Percentiles rank a stretch among this genome's conserved stretches.
Evolutionary conservation across 2,797 vertebrate genomes (phyloP).

Genomic region (Microctenopoma stevenorrisi): DNA sequence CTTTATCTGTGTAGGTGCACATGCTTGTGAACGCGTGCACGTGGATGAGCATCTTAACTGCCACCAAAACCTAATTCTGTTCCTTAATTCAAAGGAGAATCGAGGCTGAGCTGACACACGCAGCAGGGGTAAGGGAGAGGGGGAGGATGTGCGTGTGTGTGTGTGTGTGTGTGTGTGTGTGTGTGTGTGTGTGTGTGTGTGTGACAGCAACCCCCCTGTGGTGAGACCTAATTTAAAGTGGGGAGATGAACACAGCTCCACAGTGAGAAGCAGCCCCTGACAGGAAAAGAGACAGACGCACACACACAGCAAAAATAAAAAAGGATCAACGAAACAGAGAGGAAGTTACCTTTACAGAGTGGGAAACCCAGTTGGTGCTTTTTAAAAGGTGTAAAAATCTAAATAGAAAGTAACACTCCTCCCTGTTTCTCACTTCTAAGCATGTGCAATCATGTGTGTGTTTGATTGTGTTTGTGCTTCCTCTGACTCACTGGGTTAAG

Average conservation of each 20-base stretch:
- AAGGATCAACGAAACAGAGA: slow-evolving; percentile 45
- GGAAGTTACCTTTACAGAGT: slow-evolving; percentile 51
- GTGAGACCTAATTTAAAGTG: slow-evolving; percentile 82
- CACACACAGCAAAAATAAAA: slow-evolving; percentile 37
- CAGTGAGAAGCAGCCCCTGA: slow-evolving; percentile 64
- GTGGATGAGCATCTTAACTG: slow-evolving; percentile 48
- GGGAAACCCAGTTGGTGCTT: slow-evolving; percentile 44
- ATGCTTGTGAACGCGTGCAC: background rate
- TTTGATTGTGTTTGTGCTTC: slow-evolving; percentile 17
- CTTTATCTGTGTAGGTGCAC: slow-evolving; percentile 17
- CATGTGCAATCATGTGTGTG: slow-evolving; percentile 24
- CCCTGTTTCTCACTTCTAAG: slow-evolving; percentile 23
- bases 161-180: slow-evolving; percentile 19
- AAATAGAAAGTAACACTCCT: slow-evolving; percentile 38
- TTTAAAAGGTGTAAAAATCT: slow-evolving; percentile 49
- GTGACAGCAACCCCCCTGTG: slow-evolving; percentile 74
- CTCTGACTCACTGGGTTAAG: slow-evolving; percentile 93
- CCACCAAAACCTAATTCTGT: slow-evolving; percentile 70
- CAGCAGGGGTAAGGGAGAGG: slow-evolving; percentile 61
- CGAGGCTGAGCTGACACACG: slow-evolving; percentile 70
- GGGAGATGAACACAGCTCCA: slow-evolving; percentile 75
- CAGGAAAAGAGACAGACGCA: slow-evolving; percentile 56
- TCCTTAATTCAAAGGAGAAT: slow-evolving; percentile 76
- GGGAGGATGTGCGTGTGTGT: slow-evolving; percentile 31
- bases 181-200: slow-evolving; percentile 11